phyloP scores from a whole-genome alignment of 2,113 vertebrate species.

The Microtus montanus region DNA sequence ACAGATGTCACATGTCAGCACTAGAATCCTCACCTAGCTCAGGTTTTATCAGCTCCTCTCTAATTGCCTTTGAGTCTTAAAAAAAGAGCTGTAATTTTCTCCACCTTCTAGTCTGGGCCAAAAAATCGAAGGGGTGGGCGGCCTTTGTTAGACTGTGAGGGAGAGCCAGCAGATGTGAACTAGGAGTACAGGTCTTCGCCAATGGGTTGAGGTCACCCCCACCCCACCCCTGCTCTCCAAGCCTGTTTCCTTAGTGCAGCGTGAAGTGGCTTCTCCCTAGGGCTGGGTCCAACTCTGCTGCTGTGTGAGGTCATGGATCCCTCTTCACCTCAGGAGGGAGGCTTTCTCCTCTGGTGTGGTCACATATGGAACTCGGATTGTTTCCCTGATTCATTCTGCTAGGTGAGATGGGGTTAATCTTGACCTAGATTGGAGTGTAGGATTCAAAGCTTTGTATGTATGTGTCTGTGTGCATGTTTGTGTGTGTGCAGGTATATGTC shows the following conservation, averaged over 20 bases:
- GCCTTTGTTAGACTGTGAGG: background rate
- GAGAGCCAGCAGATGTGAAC: background rate
- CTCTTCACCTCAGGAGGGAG: background rate
- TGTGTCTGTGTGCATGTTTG: background rate
- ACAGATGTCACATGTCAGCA: background rate
- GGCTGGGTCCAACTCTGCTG: background rate
- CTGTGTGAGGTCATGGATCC: background rate
- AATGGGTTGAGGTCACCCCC: background rate
- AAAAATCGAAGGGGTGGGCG: background rate
- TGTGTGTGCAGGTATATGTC: background rate
- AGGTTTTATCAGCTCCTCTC: background rate
- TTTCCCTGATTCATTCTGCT: background rate
- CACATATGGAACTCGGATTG: background rate
- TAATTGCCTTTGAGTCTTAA: conserved; percentile 35
- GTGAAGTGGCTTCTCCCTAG: background rate
- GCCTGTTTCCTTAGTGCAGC: background rate
- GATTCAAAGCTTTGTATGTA: background rate
- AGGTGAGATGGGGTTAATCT: background rate
- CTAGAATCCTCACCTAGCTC: background rate
- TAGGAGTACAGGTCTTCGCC: background rate
- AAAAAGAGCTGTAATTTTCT: background rate
- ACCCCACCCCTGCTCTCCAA: background rate
- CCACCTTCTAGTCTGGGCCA: background rate
- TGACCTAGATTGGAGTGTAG: background rate
- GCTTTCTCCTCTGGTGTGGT: background rate